A percentile compares a stretch with the other conserved stretches of the same genome.
These are phyloP conservation scores for Oscheius onirici DNA, from an alignment of 2,888 invertebrate genomes.

Conservation along the genomic window DNA sequence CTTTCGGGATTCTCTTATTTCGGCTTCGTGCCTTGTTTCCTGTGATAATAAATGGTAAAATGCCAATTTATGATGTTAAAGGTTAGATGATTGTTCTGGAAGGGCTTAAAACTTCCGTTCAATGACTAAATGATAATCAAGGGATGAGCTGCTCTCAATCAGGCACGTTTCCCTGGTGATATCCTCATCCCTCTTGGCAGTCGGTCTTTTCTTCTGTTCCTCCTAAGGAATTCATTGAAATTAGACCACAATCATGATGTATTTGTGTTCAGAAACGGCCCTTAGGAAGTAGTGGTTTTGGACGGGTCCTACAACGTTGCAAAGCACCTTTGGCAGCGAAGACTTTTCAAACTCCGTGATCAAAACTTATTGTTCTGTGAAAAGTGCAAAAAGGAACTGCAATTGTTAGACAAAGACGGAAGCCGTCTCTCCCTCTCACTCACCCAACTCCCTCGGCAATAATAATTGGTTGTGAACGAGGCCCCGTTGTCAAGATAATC, in stretches of 20 bases:
- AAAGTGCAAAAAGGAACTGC: no score
- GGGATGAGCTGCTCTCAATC: background rate
- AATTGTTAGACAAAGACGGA: background rate
- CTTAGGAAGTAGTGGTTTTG: no score
- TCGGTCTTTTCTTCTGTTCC: background rate
- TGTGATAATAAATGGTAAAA: no score
- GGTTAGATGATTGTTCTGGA: background rate
- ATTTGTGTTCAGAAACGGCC: no score
- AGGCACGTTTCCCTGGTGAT: background rate
- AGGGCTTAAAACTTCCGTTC: background rate
- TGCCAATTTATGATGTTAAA: no score
- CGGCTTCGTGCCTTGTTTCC: no score
- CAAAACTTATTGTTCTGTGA: no score
- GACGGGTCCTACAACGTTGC: no score
- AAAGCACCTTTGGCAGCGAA: background rate
- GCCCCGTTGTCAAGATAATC: slow-evolving; percentile 25
- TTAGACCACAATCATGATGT: no score
- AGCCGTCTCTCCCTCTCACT: background rate
- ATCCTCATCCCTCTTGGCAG: background rate
- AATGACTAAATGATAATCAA: background rate
- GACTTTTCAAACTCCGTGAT: background rate
- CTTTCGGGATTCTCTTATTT: no score
- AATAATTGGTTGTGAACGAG: background rate
- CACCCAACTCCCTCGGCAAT: background rate
- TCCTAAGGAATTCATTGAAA: no score